Base-by-base conservation (phyloP, 2,888 invertebrate species). In the Sinohyriopsis cumingii region DNA sequence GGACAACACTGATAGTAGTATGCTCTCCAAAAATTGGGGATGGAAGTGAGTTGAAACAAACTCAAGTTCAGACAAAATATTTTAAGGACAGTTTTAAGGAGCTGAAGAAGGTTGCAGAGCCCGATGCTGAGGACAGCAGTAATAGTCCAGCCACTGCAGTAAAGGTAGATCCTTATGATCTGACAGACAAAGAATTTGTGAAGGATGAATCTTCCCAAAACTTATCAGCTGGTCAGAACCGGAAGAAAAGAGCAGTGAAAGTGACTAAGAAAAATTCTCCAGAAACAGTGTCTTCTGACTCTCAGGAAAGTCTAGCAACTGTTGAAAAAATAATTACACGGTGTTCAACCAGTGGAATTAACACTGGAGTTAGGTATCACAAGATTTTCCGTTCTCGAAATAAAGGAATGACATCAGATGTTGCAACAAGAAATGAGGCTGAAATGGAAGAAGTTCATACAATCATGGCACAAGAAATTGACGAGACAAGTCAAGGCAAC, bases 1-100 rank as follows among this genome's bases (percentile, higher is more conserved):
- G 84, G 9, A 84, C 85, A 55, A 85, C 84, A 28, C 71, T 85
- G 24, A 84, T 85, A 61, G 85, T 85, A 59, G 82, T 85, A n/a
- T 86, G 85, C 67, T 84, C 84, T 56, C 84, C 84, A 20, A 85
- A 84, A 76, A 79, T 77, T 55, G 79, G 77, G 28, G 78, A 78
- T 45, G 73, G 74, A 4, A 45, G 15, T 45, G 82, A 84, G n/a
- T 63, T 78, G 19, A 81, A 80, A 65, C 75, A 78, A 59, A 69
- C 74, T 28, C 77, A 82, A 67, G 78, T 81, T 59, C 82, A 81
- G 61, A 70, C 80, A 59, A 82, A 83, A 71, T 81, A 82, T 67
- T 81, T 80, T 67, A 81, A 78, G 65, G 71, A 80, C 55, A 74
- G 74, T 68, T 63, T 70, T 15, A 77, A 72, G 67, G 75, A 79